Evolutionary conservation across 2,888 invertebrate species (phyloP).

Genomic region (Nymphalis urticae): DNA sequence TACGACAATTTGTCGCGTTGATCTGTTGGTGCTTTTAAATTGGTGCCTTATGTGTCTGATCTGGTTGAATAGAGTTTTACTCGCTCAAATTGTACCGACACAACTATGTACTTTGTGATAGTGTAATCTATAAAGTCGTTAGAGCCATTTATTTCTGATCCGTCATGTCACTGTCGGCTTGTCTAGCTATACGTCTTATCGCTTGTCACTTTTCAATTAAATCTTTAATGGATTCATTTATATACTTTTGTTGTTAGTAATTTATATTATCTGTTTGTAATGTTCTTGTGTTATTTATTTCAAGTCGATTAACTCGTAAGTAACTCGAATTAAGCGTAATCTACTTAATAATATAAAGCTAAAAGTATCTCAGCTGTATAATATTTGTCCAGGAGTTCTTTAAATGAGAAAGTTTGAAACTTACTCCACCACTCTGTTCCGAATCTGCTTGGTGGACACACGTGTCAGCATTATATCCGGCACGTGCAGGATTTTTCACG

Average conservation of each 20-base stretch:
- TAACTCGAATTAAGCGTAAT: no score
- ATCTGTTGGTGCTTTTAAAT: constrained; percentile 43
- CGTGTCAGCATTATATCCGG: no score
- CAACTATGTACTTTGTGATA: constrained; percentile 7
- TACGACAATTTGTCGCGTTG: constrained; percentile 46
- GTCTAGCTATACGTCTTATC: constrained; percentile 6
- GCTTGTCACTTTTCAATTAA: constrained; percentile 15
- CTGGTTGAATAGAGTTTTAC: constrained; percentile 10
- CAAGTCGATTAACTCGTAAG: no score
- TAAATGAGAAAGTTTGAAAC: no score
- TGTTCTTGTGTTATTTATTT: no score
- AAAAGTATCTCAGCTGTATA: no score
- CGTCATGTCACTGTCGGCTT: constrained; percentile 18
- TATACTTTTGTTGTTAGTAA: background rate
- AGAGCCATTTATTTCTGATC: constrained; percentile 16
- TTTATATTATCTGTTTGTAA: no score
- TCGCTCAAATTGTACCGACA: constrained; percentile 5
- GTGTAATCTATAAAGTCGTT: constrained; percentile 14
- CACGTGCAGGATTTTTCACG: no score
- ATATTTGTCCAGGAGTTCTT: no score
- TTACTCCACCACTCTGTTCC: no score
- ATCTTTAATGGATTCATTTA: constrained; percentile 4
- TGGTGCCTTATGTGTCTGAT: constrained; percentile 33
- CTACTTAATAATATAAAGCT: no score
- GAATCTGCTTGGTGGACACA: no score